Evolutionary conservation across 1,140 invertebrate species (phyloP).

Genomic region (Anagrus nilaparvatae): DNA sequence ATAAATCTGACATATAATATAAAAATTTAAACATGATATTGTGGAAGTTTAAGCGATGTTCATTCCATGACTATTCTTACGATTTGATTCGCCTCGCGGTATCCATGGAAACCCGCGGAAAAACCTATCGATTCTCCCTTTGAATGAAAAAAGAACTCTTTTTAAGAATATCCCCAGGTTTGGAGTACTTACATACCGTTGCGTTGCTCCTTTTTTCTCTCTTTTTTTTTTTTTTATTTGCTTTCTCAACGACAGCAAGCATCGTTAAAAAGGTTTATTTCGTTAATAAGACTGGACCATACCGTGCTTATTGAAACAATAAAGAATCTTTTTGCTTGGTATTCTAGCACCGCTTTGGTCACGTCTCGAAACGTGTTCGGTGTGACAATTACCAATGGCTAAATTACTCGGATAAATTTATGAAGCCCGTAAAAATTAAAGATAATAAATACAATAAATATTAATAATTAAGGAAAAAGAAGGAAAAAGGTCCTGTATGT

Average conservation of each 20-base stretch:
- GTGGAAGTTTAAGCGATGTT: too few species aligned
- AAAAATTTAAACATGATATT: too few species aligned
- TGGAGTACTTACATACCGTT: slow-evolving; percentile 1
- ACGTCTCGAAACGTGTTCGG: slow-evolving; percentile 26
- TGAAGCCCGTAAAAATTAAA: not conserved
- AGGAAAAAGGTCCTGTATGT: too few species aligned
- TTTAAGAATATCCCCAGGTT: slow-evolving; percentile 28
- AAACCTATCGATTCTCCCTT: slow-evolving; percentile 45
- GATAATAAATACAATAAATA: not conserved
- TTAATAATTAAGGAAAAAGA: not conserved
- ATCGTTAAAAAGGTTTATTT: slow-evolving; percentile 44
- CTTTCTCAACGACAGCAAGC: slow-evolving; percentile 7
- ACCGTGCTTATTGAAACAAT: slow-evolving; percentile 43
- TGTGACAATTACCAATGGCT: slow-evolving; percentile 16
- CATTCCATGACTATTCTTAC: slow-evolving; percentile 27
- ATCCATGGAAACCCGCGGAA: slow-evolving; percentile 42
- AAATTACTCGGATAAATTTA: not conserved
- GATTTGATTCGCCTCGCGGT: slow-evolving; percentile 38
- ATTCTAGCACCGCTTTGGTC: slow-evolving; percentile 11
- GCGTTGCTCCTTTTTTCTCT: slow-evolving; percentile 4
- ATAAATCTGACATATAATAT: too few species aligned
- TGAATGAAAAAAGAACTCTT: slow-evolving; percentile 37
- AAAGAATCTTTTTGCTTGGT: slow-evolving; percentile 33
- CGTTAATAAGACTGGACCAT: slow-evolving; percentile 41
- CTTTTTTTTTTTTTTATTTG: slow-evolving; percentile 4